phyloP scores from a whole-genome alignment of 1,140 invertebrate species.

The Atta cephalotes region DNA sequence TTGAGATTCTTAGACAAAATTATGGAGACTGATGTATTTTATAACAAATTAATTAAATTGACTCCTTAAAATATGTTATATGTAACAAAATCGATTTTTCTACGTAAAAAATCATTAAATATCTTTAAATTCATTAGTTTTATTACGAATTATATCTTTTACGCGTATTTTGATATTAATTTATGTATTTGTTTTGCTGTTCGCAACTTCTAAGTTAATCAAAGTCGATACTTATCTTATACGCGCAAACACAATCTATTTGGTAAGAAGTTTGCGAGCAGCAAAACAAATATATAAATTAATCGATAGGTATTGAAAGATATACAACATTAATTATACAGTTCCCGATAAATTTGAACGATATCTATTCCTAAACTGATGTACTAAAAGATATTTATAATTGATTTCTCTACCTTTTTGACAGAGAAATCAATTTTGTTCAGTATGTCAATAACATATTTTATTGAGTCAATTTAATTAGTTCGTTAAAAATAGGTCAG shows the following conservation, averaged over 20 bases:
- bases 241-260: too few relatives aligned
- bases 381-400: neutral
- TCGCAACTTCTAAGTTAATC: neutral
- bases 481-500: neutral
- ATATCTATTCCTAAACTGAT: neutral
- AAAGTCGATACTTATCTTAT: neutral
- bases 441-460: neutral
- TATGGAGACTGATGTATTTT: neutral
- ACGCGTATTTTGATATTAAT: neutral
- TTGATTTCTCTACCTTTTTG: too few relatives aligned
- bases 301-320: neutral
- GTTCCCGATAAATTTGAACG: neutral
- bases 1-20: neutral
- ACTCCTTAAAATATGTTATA: neutral
- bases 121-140: neutral
- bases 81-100: neutral
- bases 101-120: neutral
- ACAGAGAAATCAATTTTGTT: neutral
- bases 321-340: neutral
- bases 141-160: neutral
- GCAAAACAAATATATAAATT: neutral
- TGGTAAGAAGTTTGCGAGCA: too few relatives aligned
- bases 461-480: neutral
- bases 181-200: neutral
- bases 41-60: neutral